phyloP scores from a whole-genome alignment of 1,140 invertebrate species.

The Globodera rostochiensis region DNA sequence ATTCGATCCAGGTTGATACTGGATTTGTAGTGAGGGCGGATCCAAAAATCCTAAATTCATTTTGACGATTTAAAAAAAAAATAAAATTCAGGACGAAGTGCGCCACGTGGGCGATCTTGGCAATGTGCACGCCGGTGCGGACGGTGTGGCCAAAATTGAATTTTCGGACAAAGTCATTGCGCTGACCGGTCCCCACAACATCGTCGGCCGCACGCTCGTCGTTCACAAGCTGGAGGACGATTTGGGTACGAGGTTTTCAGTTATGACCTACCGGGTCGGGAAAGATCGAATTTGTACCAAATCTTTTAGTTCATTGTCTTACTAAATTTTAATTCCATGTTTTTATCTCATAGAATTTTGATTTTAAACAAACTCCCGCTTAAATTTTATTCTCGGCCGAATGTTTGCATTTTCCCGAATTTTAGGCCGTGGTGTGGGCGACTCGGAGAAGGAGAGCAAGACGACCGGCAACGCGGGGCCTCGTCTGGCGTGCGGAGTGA shows the following conservation, averaged over 20 bases:
- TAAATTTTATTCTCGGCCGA: conserved; percentile 63
- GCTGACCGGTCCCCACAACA: conserved; percentile 67
- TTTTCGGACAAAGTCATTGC: conserved; percentile 78
- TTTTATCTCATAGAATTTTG: background rate
- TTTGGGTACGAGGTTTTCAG: conserved; percentile 70
- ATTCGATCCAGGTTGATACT: too few species aligned
- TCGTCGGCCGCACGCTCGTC: conserved; percentile 64
- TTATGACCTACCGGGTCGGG: too few species aligned
- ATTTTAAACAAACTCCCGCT: conserved; percentile 14
- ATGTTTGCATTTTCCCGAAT: background rate
- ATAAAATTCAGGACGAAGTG: conserved; percentile 68
- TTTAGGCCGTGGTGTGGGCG: conserved; percentile 77
- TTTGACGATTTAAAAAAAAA: background rate
- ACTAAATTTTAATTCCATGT: too few species aligned
- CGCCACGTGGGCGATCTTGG: conserved; percentile 89
- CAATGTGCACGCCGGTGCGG: conserved; percentile 70
- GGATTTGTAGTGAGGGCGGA: too few species aligned
- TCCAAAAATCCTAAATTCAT: too few species aligned
- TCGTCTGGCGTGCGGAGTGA: conserved; percentile 92
- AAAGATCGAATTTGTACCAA: too few species aligned
- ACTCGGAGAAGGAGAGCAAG: conserved; percentile 76
- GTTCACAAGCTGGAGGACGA: conserved; percentile 91
- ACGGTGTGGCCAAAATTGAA: conserved; percentile 77
- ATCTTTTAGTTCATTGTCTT: too few species aligned
- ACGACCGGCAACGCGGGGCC: conserved; percentile 95